Base-by-base conservation (phyloP, 1,140 invertebrate genomes). In the Stenopsyche tienmushanensis region DNA sequence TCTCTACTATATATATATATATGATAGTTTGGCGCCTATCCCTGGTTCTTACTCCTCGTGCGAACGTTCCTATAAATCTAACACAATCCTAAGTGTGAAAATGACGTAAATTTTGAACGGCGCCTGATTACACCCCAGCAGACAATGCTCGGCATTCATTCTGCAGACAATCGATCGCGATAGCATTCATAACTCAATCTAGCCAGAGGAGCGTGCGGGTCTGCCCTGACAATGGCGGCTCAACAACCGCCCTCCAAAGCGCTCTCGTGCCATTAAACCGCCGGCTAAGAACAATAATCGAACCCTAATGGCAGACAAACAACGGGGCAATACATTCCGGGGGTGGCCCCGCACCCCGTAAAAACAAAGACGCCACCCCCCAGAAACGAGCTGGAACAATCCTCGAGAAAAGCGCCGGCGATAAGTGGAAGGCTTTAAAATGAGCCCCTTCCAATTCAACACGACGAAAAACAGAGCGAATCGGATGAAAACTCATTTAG, bases 271-370 rank as follows among this genome's bases (percentile, higher is more conserved):
- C 29, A 5, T 49, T 3, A 49, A 18, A 21, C 17, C 24, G 50
- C 26, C 65, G 23, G 50, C 45, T 42, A 49, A 49, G 20, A 53
- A 63, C 65, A 63, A 62, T 62, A 67, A 67, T 67, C 59, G 42
- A 67, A 67, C 50, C 24, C 20, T 49, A 60, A 65, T 50, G 24
- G 42, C 59, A 24, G 53, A 63, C 58, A 67, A 67, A 67, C 58
- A 66, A 49, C 49, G 39, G 21, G 53, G n/a, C 18, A 26, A 39
- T 7, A 41, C 24, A 8, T 17, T 17, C n/a, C n/a, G n/a, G n/a
- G n/a, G n/a, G n/a, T n/a, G n/a, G n/a, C n/a, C n/a, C 10, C 23
- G 20, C 52, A 5, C 24, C 24, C 52, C 52, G 18, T 24, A 17
- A 26, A 55, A 21, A 49, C 52, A 58, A 58, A 41, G 54, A 10